A percentile compares a stretch with the other conserved stretches of the same genome.
Evolutionary conservation across 2,888 invertebrate genomes (phyloP).

Genomic region (Oligia fasciuncula): DNA sequence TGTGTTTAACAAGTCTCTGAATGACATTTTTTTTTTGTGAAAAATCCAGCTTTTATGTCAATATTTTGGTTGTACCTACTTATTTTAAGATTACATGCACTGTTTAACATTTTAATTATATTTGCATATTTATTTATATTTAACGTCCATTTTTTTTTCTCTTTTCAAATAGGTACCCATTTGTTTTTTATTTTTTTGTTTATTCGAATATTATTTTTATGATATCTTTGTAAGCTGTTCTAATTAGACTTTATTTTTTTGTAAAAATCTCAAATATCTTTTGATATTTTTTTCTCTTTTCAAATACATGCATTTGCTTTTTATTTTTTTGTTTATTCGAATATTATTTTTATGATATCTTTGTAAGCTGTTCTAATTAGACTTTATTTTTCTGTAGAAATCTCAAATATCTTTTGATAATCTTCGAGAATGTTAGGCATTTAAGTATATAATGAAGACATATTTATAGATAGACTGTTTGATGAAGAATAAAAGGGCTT

Average conservation of each 20-base stretch:
- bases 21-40: conserved; percentile 31
- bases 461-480: conserved; percentile 55
- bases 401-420: conserved; percentile 32
- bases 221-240: conserved; percentile 25
- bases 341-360: conserved; percentile 13
- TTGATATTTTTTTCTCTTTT: conserved; percentile 9
- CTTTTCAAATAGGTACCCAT: neutral
- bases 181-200: neutral
- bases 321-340: neutral
- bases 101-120: neutral
- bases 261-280: conserved; percentile 26
- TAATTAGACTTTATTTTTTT: conserved; percentile 8
- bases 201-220: neutral
- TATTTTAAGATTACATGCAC: neutral
- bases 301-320: neutral
- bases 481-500: conserved; percentile 59
- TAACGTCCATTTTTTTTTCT: neutral
- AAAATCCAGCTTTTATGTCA: neutral
- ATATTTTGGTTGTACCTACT: conserved; percentile 16
- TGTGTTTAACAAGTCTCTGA: conserved; percentile 53
- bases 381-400: conserved; percentile 19
- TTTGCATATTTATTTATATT: neutral
- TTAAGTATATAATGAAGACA: conserved; percentile 43
- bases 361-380: conserved; percentile 1
- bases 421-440: conserved; percentile 19